Conservation (phyloP, 2,888 invertebrate genomes). For the Catocala fraxini region DNA sequence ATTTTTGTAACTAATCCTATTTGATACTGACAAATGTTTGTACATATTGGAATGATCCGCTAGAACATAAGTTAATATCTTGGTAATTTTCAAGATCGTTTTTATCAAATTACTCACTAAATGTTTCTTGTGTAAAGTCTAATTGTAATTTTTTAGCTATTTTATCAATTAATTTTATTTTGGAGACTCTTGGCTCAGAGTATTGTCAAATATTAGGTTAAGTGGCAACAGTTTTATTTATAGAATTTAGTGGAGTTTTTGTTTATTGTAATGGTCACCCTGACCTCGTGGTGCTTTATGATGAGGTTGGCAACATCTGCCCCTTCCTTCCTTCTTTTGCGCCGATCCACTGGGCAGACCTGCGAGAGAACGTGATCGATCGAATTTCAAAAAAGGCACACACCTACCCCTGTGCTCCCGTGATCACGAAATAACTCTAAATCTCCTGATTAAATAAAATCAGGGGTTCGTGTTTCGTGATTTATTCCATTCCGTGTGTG, state of each 20-base stretch:
- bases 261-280: conserved; percentile 59
- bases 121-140: background rate
- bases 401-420: conserved; percentile 86
- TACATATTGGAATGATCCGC: too few species aligned
- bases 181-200: background rate
- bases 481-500: conserved; percentile 82
- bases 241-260: conserved; percentile 43
- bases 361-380: conserved; percentile 87
- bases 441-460: conserved; percentile 80
- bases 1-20: too few species aligned
- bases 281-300: conserved; percentile 82
- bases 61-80: too few species aligned
- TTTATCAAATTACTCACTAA: background rate
- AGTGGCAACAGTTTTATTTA: conserved; percentile 28
- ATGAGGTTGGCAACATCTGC: conserved; percentile 80
- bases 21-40: too few species aligned
- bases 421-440: conserved; percentile 84
- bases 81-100: too few species aligned
- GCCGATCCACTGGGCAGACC: conserved; percentile 84
- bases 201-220: background rate
- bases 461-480: conserved; percentile 86
- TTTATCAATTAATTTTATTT: conserved; percentile 2
- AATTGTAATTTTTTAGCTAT: background rate
- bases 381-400: conserved; percentile 87
- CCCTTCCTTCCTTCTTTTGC: conserved; percentile 87